Base-by-base conservation (phyloP, 1,140 invertebrate species). In the Triops cancriformis region DNA sequence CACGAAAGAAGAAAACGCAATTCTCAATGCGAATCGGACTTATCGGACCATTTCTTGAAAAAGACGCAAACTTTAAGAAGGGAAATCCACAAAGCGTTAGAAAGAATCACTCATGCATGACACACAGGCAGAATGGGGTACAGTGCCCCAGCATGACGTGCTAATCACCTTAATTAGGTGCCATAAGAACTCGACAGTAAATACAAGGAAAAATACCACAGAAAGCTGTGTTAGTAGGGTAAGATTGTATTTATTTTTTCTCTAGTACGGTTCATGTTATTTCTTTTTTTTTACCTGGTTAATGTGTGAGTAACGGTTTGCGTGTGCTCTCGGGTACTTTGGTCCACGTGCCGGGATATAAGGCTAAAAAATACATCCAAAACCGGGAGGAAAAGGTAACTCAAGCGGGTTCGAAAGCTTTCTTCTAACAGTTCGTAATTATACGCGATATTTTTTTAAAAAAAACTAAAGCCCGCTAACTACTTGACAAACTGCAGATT, bases 241-340 rank as follows among this genome's bases (percentile, higher is more conserved):
- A 64, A 64, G 18, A 11, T 12, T 45, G 43, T 18, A 45, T 12
- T 18, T n/a, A 64, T 64, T 64, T 64, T 64, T 5, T 64, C 18
- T 64, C 18, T 14, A 10, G 14, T 64, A 14, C 51, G 51, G 51
- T 64, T 64, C 1, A 64, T 14, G 51, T 64, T 18, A 18, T 18
- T 23, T 18, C 23, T 64, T 64, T 23, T 64, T 18, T 10, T 64
- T 64, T 64, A 64, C 51, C 51, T 64, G 51, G 51, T 64, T 64
- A 64, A 64, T 64, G 51, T 64, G 51, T 64, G 51, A 64, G 51
- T 64, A 64, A 64, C 51, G n/a, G 51, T 64, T 12, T 64, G 51
- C 6, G 51, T 64, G 51, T 64, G 51, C 51, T 64, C 51, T 64
- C 23, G 51, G 11, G 51, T 64, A 64, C 51, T 64, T 64, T 64